Conservation (phyloP, 2,888 invertebrate species). For the Lomographa bimaculata region DNA sequence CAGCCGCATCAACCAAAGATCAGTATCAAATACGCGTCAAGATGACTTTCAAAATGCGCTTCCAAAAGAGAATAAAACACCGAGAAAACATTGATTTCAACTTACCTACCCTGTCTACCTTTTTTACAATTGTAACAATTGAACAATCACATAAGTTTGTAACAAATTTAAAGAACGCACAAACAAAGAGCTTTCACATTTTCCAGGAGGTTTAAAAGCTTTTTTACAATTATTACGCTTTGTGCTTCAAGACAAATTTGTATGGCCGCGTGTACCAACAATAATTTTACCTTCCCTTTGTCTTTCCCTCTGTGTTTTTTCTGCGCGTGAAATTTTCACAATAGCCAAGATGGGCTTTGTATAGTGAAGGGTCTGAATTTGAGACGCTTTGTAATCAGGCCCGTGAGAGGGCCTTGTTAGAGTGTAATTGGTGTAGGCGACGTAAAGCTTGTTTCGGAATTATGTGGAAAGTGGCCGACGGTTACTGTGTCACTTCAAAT, state of each 20-base stretch:
- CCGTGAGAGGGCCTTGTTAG: constrained; percentile 12
- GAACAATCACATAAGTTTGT: too few relatives aligned
- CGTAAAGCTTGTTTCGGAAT: too few relatives aligned
- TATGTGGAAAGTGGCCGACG: too few relatives aligned
- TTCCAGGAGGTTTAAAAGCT: constrained; percentile 12
- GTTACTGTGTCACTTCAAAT: too few relatives aligned
- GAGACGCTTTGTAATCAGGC: constrained; percentile 10
- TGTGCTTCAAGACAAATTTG: constrained; percentile 20
- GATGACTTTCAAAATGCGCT: too few relatives aligned
- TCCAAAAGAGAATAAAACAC: too few relatives aligned
- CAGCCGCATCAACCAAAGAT: too few relatives aligned
- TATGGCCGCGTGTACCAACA: constrained; percentile 15
- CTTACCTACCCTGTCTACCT: too few relatives aligned
- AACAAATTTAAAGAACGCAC: constrained; percentile 13
- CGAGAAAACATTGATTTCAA: too few relatives aligned
- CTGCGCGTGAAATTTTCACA: constrained; percentile 12
- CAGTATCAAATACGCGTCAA: too few relatives aligned
- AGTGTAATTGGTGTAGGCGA: constrained; percentile 14
- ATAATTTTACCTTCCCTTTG: constrained; percentile 21
- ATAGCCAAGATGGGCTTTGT: constrained; percentile 19
- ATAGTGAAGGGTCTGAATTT: constrained; percentile 9
- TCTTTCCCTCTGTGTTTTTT: constrained; percentile 20
- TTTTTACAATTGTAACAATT: too few relatives aligned
- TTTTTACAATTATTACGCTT: constrained; percentile 18
- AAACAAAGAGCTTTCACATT: constrained; percentile 15